These are phyloP conservation scores for Lissonota sp. DNA, from an alignment of 2,888 invertebrate genomes.

Conservation along the genomic window DNA sequence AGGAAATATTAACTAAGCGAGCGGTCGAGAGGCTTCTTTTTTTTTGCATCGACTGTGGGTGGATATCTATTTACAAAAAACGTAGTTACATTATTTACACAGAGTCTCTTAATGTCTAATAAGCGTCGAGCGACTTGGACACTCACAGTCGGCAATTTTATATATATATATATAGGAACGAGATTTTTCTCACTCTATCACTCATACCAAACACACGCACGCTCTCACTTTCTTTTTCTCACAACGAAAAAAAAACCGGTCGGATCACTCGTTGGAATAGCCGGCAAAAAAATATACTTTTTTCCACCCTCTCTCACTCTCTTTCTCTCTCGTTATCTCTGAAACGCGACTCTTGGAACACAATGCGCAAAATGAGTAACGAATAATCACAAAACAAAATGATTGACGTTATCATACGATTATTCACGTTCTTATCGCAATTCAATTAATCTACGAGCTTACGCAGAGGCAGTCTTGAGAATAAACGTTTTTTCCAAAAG, in stretches of 20 bases:
- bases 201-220: constrained; percentile 17
- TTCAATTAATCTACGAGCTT: constrained; percentile 61
- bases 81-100: constrained; percentile 82
- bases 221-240: constrained; percentile 41
- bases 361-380: constrained; percentile 41
- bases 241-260: constrained; percentile 44
- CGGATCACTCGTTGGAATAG: constrained; percentile 38
- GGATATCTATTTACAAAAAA: constrained; percentile 71
- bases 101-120: constrained; percentile 81
- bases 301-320: constrained; percentile 3
- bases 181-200: constrained; percentile 58
- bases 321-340: constrained; percentile 10
- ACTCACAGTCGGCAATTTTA: constrained; percentile 66
- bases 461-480: constrained; percentile 64
- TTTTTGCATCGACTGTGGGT: constrained; percentile 61
- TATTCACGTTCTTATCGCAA: constrained; percentile 56
- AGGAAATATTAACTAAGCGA: constrained; percentile 62
- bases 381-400: constrained; percentile 52
- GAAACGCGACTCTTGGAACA: constrained; percentile 40
- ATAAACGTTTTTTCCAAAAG: constrained; percentile 46
- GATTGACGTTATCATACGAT: constrained; percentile 62
- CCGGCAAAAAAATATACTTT: constrained; percentile 38
- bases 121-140: constrained; percentile 81
- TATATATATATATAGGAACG: constrained; percentile 56
- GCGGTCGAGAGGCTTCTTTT: constrained; percentile 52